Evolutionary conservation across 2,797 vertebrate genomes (phyloP).

Genomic region (Cygnus olor): DNA sequence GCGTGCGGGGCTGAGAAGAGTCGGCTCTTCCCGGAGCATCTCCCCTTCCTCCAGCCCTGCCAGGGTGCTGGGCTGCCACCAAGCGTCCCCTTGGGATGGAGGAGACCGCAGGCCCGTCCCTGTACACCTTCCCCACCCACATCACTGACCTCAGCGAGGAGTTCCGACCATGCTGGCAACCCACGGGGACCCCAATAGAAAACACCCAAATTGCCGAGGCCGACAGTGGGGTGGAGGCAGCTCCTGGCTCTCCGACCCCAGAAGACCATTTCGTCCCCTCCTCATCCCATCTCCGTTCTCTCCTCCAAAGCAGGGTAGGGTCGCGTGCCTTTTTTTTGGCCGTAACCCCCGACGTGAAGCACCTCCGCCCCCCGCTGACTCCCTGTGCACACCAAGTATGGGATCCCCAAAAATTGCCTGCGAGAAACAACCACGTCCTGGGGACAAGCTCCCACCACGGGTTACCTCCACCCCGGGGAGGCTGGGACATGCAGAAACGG

Average conservation of each 20-base stretch:
- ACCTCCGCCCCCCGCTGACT: not conserved
- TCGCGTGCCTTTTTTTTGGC: not conserved
- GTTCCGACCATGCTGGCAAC: not conserved
- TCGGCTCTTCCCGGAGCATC: not conserved
- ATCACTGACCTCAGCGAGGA: not conserved
- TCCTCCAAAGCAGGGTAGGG: not conserved
- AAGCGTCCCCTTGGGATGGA: not conserved
- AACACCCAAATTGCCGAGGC: not conserved
- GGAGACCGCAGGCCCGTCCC: not conserved
- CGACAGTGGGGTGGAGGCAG: not conserved
- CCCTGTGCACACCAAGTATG: not conserved
- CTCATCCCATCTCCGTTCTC: accelerated
- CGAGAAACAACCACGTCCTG: accelerated
- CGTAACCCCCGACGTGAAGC: not conserved
- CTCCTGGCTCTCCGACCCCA: not conserved
- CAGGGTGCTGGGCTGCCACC: accelerated
- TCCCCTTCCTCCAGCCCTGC: not conserved
- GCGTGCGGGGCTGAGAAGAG: accelerated
- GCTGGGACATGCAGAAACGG: not conserved
- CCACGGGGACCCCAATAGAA: accelerated
- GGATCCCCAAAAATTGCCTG: not conserved
- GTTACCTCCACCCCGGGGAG: not conserved
- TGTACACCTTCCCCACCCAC: not conserved
- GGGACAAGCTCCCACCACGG: accelerated
- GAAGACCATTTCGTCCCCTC: not conserved